Evolutionary conservation across 2,888 invertebrate species (phyloP).

Genomic region (Pristionchus exspectatus): DNA sequence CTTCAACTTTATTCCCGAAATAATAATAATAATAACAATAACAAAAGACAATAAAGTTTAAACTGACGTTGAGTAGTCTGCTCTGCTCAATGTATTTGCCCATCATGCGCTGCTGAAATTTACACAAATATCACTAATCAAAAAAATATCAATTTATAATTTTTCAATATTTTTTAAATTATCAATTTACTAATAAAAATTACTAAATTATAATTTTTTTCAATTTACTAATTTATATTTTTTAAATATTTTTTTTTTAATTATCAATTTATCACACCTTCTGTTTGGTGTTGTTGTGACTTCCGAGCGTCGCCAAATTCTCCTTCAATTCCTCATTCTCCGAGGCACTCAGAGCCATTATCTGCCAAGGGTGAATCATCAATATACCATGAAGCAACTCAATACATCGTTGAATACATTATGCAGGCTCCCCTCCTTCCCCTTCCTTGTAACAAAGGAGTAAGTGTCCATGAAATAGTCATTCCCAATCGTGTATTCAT

Average conservation of each 20-base stretch:
- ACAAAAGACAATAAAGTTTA: not conserved
- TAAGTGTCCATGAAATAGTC: too few relatives aligned
- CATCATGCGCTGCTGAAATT: not conserved
- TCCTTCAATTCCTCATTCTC: slow-evolving; percentile 21
- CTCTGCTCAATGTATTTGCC: not conserved
- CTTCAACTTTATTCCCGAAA: not conserved
- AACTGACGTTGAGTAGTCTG: not conserved
- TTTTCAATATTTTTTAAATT: not conserved
- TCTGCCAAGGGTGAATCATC: not conserved
- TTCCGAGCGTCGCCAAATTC: not conserved
- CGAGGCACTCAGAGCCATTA: not conserved
- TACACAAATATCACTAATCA: not conserved
- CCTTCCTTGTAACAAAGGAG: too few relatives aligned
- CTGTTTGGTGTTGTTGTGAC: slow-evolving; percentile 3
- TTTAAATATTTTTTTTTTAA: not conserved
- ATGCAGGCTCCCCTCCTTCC: not conserved
- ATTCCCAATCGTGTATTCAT: too few relatives aligned
- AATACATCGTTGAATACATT: too few relatives aligned
- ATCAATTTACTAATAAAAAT: not conserved
- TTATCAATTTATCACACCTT: not conserved
- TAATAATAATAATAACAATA: not conserved
- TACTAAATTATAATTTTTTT: too few relatives aligned
- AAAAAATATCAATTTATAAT: not conserved
- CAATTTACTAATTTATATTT: not conserved
- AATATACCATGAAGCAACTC: not conserved